phyloP scores from a whole-genome alignment of 2,888 invertebrate genomes.

The Sinohyriopsis cumingii region DNA sequence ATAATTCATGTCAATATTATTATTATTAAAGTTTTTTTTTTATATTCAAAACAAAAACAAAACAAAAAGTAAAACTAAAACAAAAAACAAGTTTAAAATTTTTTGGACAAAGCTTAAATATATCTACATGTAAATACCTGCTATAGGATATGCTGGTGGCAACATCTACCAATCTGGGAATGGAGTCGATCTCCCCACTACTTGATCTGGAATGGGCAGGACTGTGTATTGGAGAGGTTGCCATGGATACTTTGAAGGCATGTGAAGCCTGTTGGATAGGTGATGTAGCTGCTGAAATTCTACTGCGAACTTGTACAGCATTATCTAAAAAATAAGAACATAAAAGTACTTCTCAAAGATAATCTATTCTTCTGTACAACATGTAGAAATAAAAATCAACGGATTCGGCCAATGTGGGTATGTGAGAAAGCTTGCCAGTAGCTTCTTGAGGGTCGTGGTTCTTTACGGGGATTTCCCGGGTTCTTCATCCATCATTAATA shows the following conservation, averaged over 20 bases:
- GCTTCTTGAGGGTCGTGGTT: too few species aligned
- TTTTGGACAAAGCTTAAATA: neutral
- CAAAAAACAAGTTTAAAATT: neutral
- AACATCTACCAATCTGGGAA: constrained; percentile 30
- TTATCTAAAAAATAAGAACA: constrained; percentile 16
- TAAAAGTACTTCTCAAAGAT: neutral
- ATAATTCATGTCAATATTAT: too few species aligned
- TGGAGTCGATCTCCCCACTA: constrained; percentile 5
- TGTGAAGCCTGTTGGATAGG: constrained; percentile 21
- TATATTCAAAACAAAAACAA: too few species aligned
- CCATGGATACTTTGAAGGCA: constrained; percentile 20
- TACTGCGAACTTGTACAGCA: constrained; percentile 24
- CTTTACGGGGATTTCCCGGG: too few species aligned
- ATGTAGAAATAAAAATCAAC: too few species aligned
- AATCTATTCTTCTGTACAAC: too few species aligned
- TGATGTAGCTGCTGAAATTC: constrained; percentile 32
- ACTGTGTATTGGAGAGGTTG: constrained; percentile 32
- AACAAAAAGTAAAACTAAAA: neutral
- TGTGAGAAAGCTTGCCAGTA: too few species aligned
- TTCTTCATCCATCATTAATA: too few species aligned
- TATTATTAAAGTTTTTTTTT: too few species aligned
- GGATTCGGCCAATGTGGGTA: too few species aligned
- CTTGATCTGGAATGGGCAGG: constrained; percentile 12
- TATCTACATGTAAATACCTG: neutral
- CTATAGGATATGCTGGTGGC: constrained; percentile 47